Evolutionary conservation across 2,888 invertebrate species (phyloP), one percentile per base, ranked within the genome.

Genomic region (Pandemis corylana): DNA sequence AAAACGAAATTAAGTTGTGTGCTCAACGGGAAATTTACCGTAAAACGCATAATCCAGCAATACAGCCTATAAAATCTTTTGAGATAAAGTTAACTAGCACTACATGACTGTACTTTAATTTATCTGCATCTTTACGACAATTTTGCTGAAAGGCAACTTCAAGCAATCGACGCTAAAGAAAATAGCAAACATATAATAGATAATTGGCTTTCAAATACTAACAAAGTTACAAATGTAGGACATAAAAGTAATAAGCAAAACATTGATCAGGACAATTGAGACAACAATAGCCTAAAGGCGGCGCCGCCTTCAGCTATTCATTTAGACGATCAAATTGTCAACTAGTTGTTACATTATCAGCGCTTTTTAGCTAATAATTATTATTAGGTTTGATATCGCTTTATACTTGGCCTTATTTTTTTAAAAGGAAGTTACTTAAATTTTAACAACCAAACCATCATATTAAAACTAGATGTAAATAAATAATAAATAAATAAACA

Each of bases 1-100:
- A 84, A 85, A 85, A 82, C 77, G 79, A 85, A 83, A 81, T 78
- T 77, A 80, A 78, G 84, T 82, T 83, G 84, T 84, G 81, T 77
- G 77, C 78, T 67, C 71, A 82, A 81, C 83, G 81, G 82, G 81
- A 78, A 78, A 77, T 82, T 79, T 79, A 84, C 83, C 84, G 80
- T 81, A 78, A 64, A 71, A 66, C 61, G 9, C 78, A 80, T 81
- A 78, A 81, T 71, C 75, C 71, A 53, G 66, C 56, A 59, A 65
- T 65, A 68, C 69, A 51, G 70, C 49, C 56, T 20, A 46, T 70
- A 65, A 74, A 70, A 66, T 36, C 42, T 65, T 42, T 7, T 7
- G 46, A 36, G 15, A 63, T 68, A 64, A 73, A 15, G 41, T 41
- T 28, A 71, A 71, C 41, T 61, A 44, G 20, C 64, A 28, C 56